Evolutionary conservation across 2,113 vertebrate species (phyloP).

Genomic region (Trematocara variabile): DNA sequence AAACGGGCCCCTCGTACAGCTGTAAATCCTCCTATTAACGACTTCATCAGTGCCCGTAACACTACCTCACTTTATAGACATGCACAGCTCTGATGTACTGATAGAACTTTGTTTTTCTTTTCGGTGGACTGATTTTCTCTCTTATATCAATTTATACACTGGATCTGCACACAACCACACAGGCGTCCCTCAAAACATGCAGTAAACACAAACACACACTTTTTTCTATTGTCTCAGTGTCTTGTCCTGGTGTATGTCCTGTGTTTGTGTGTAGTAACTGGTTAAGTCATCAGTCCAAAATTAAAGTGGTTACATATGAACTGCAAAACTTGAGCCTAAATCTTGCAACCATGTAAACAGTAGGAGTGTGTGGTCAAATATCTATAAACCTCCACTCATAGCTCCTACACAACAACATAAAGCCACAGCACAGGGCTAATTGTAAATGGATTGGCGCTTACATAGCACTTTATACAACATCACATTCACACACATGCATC

Average conservation of each 20-base stretch:
- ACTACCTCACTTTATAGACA: neutral
- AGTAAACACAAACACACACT: neutral
- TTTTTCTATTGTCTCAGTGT: neutral
- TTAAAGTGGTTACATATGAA: neutral
- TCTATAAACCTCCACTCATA: neutral
- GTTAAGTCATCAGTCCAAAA: neutral
- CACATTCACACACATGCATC: neutral
- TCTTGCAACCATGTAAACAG: neutral
- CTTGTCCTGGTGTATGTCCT: neutral
- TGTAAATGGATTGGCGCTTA: neutral
- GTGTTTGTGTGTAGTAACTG: neutral
- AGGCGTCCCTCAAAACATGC: neutral
- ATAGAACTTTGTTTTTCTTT: neutral
- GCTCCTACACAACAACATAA: neutral
- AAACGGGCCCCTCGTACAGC: neutral
- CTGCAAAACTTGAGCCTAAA: neutral
- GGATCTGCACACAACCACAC: neutral
- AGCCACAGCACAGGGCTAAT: neutral
- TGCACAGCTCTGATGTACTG: neutral
- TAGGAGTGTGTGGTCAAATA: neutral
- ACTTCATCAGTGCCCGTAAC: neutral
- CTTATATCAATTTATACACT: neutral
- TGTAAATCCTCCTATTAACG: neutral
- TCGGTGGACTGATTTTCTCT: neutral
- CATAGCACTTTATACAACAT: neutral